Base-by-base conservation (phyloP, 2,797 vertebrate genomes). In the Eutrigla gurnardus region DNA sequence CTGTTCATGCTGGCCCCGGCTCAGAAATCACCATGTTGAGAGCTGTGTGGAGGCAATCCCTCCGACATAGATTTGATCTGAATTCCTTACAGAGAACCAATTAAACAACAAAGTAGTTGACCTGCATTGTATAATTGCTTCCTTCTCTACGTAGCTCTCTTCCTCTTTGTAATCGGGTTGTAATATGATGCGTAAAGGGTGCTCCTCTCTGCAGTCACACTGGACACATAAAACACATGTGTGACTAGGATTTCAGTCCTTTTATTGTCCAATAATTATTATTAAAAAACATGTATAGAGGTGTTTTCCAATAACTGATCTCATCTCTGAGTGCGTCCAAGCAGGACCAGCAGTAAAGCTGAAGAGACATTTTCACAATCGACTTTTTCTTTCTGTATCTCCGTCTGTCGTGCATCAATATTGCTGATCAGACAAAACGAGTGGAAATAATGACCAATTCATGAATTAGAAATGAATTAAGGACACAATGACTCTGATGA, bases 351-450 rank as follows among this genome's bases (percentile, higher is more conserved):
- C 67, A 66, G 32, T 14, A 36, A 57, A n/a, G 37, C 7, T 0
- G 5, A 66, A 50, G n/a, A 36, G 13, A 68, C 32, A 10, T 40
- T 36, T 40, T 69, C 45, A 57, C 46, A 59, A 3, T 42, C 17
- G 1, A 32, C 6, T 33, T 35, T 53, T 55, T 59, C 59, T 47
- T 66, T 67, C 25, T 60, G 54, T 64, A 49, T 55, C 5, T 47
- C 7, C 55, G 9, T 50, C 33, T 57, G 52, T 53, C 46, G 57
- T 49, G 75, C 87, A 78, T 85, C 90, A 85, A 84, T 74, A 76
- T 65, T 32, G 18, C 59, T 81, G 68, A 68, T 87, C 61, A 49
- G 65, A 66, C 32, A 32, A 72, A 73, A 90, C 70, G 32, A 75
- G 76, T 43, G 63, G 58, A 71, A 82, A 68, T 78, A 65, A 73